phyloP scores from a whole-genome alignment of 2,113 vertebrate genomes.

The Cynocephalus volans region DNA sequence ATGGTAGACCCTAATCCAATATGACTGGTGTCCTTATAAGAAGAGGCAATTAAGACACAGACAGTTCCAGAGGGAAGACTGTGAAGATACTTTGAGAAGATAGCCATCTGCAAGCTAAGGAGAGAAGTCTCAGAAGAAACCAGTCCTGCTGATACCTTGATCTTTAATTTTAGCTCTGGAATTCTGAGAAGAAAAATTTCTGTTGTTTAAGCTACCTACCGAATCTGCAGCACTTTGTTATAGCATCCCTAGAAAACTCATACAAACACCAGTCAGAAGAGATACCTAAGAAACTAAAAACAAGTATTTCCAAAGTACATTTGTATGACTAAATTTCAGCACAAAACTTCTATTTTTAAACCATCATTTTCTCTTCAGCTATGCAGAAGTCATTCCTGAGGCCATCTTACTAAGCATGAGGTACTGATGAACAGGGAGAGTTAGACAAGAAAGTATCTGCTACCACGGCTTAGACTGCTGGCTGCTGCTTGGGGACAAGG shows the following conservation, averaged over 20 bases:
- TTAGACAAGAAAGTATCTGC: neutral
- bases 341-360: conserved; percentile 3
- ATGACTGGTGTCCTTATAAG: neutral
- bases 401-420: neutral
- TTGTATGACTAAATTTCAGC: neutral
- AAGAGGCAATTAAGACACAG: neutral
- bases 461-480: neutral
- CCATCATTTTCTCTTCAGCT: neutral
- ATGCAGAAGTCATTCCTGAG: neutral
- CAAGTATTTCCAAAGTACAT: neutral
- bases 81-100: neutral
- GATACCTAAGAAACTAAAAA: neutral
- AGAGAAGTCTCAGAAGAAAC: neutral
- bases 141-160: neutral
- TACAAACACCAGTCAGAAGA: neutral
- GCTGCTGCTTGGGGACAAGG: neutral
- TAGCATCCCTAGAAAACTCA: neutral
- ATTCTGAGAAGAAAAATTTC: conserved; percentile 3
- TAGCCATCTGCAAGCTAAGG: neutral
- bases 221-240: neutral
- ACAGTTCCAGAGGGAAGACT: neutral
- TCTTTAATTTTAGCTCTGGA: neutral
- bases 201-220: neutral
- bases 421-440: neutral
- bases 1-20: neutral